A percentile compares a stretch with the other conserved stretches of the same genome.
Conservation (phyloP, 2,113 vertebrate genomes). For the Ophiodon elongatus region DNA sequence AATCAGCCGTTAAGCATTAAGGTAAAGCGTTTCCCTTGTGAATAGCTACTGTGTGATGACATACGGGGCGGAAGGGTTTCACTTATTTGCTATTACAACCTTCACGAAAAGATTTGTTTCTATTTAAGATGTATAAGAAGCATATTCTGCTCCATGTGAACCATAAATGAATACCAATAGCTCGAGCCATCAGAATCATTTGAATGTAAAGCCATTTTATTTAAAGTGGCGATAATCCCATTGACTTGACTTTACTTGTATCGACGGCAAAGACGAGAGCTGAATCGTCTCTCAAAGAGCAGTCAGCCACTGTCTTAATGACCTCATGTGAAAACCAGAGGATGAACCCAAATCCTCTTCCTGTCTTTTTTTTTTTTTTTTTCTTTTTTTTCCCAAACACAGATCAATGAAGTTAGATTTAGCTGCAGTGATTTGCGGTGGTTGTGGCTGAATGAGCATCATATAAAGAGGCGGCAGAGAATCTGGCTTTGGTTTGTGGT, state of each 20-base stretch:
- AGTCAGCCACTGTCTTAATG: not conserved
- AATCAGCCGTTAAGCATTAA: slow-evolving; percentile 21
- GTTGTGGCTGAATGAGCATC: slow-evolving; percentile 22
- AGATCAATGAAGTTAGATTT: slow-evolving; percentile 32
- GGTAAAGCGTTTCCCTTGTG: slow-evolving; percentile 15
- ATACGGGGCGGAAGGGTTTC: not conserved
- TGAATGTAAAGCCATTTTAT: not conserved
- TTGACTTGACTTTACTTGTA: not conserved
- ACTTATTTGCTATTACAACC: not conserved
- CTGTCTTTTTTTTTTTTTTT: not conserved
- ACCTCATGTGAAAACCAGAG: slow-evolving; percentile 14
- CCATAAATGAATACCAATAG: not conserved
- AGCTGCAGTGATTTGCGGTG: slow-evolving; percentile 52
- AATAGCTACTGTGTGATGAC: slow-evolving; percentile 9
- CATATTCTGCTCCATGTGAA: not conserved
- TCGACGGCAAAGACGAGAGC: not conserved
- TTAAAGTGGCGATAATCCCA: not conserved
- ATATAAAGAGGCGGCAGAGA: slow-evolving; percentile 40
- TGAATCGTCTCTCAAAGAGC: not conserved
- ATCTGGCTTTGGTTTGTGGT: slow-evolving; percentile 62
- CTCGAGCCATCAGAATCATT: not conserved
- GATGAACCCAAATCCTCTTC: slow-evolving; percentile 5
- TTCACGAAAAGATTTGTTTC: not conserved
- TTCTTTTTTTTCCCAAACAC: not conserved
- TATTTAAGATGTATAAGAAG: not conserved